Evolutionary conservation across 2,113 vertebrate species (phyloP).

Genomic region (Climacteris rufus): DNA sequence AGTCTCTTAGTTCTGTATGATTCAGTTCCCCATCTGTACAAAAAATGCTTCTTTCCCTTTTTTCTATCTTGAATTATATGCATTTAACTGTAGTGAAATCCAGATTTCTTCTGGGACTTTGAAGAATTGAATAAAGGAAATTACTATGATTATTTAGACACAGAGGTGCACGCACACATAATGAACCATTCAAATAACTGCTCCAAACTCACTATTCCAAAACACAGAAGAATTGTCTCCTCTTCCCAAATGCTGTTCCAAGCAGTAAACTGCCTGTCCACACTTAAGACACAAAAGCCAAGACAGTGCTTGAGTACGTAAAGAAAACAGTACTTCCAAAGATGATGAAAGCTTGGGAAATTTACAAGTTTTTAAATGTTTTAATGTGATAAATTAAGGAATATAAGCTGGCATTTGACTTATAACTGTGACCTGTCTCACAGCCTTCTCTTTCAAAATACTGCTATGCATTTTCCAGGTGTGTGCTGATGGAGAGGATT

Average conservation of each 20-base stretch:
- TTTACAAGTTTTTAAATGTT: background rate
- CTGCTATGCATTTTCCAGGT: background rate
- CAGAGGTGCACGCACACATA: background rate
- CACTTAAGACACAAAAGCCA: background rate
- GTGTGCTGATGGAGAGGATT: background rate
- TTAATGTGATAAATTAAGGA: background rate
- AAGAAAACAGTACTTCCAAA: background rate
- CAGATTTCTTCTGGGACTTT: background rate
- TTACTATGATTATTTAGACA: background rate
- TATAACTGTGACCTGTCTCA: background rate
- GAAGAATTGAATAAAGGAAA: background rate
- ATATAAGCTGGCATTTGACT: background rate
- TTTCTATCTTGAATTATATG: background rate
- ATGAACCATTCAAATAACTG: background rate
- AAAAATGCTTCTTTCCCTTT: conserved; percentile 1
- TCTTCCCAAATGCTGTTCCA: background rate
- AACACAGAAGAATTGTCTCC: background rate
- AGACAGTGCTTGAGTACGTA: background rate
- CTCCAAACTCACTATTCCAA: background rate
- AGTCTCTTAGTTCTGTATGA: background rate
- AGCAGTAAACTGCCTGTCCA: background rate
- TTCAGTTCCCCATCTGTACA: background rate
- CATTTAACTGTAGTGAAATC: background rate
- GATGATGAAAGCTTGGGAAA: background rate
- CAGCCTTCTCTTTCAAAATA: background rate